These are phyloP conservation scores for Gibbula magus DNA, from an alignment of 2,888 invertebrate species.

Conservation along the genomic window DNA sequence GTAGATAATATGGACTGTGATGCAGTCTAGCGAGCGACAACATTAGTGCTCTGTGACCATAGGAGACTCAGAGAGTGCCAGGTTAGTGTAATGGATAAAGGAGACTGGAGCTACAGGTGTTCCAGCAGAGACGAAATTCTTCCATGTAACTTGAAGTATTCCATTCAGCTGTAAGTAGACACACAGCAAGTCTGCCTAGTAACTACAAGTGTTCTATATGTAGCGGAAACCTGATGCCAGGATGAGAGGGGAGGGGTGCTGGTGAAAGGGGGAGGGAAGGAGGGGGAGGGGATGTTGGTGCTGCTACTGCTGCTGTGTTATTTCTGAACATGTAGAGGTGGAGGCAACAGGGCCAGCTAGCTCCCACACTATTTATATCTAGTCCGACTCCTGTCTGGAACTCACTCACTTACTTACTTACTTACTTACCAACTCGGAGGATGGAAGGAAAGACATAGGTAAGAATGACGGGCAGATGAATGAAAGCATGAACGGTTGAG, in stretches of 20 bases:
- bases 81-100: too few relatives aligned
- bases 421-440: background rate
- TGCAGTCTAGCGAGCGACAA: too few relatives aligned
- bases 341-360: background rate
- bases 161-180: too few relatives aligned
- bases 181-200: background rate
- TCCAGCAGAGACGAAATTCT: too few relatives aligned
- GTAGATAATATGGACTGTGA: too few relatives aligned
- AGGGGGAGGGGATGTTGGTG: too few relatives aligned
- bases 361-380: constrained; percentile 4
- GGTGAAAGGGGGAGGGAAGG: too few relatives aligned
- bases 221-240: background rate
- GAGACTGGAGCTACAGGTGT: too few relatives aligned
- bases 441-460: background rate
- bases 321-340: background rate
- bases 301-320: background rate
- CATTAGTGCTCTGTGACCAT: too few relatives aligned
- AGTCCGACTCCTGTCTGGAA: background rate
- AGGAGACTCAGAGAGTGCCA: too few relatives aligned
- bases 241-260: background rate
- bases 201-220: background rate
- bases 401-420: background rate
- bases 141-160: too few relatives aligned
- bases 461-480: background rate
- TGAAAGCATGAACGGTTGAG: background rate